Base-by-base conservation (phyloP, 2,797 vertebrate genomes). In the Brachyrhaphis roseni region DNA sequence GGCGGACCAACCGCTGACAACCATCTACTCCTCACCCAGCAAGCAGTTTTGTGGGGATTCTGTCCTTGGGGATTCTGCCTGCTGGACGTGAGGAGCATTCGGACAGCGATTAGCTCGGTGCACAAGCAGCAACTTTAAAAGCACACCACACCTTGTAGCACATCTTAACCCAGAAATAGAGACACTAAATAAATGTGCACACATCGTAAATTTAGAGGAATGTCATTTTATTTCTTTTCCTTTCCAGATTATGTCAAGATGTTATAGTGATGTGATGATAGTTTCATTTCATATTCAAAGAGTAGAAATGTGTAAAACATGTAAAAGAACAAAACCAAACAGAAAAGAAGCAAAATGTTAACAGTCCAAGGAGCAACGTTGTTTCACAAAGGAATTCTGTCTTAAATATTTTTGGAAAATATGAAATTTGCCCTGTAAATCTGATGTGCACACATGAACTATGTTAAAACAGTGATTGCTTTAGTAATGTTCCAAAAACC, bases 61-160 rank as follows among this genome's bases (percentile, higher is more conserved):
- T 41, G 83, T 84, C 87, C 84, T 84, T 85, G 77, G 76, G 23
- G 51, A 46, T 36, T 66, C 51, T 20, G 39, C 64, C 80, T 73
- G 78, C 41, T 59, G 73, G 62, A 86, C 75, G 77, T 87, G 84
- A 80, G 45, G 41, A 76, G 86, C 84, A 78, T 88, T 66, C 55
- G 73, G 74, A 86, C 59, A 76, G 76, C 70, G 64, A 75, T n/a
- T 41, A 46, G 72, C n/a, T 82, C n/a, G 23, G 31, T 43, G 64
- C 26, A 75, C 36, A 45, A 31, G 31, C n/a, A 36, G 55, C 31
- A 49, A 53, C 45, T 55, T 55, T 46, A 16, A 59, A 43, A 39
- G 23, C 23, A 28, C 23, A 55, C 26, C 23, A 8, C 72, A 62
- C 13, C 34, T 76, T 64, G 1, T 16, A 28, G 15, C 4, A 77